Evolutionary conservation across 2,113 vertebrate genomes (phyloP).

Genomic region (Noturus placidus): DNA sequence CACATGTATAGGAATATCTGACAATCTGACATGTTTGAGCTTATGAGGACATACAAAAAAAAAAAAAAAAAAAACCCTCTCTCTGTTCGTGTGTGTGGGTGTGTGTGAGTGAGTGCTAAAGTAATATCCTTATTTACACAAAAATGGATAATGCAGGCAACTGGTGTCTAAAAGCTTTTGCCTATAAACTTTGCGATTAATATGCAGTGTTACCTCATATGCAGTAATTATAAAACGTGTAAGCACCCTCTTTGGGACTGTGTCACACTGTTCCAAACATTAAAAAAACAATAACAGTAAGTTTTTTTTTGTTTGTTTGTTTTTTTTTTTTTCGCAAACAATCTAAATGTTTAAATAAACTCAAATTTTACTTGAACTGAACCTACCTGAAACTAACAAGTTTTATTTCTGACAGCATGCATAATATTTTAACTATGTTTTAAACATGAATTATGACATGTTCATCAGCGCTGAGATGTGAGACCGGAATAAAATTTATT

Average conservation of each 20-base stretch:
- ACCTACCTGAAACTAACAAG: background rate
- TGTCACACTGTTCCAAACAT: background rate
- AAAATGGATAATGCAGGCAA: background rate
- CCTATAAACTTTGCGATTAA: background rate
- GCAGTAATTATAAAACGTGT: background rate
- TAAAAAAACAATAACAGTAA: background rate
- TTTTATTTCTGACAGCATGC: background rate
- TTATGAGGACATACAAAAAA: no score
- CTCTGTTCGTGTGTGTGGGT: background rate
- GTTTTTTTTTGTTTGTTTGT: no score
- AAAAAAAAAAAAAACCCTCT: background rate
- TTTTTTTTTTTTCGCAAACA: background rate
- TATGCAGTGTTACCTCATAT: background rate
- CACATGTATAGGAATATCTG: background rate
- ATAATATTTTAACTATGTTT: background rate
- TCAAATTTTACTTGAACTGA: background rate
- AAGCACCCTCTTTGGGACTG: background rate
- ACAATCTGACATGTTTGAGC: no score
- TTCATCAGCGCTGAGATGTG: background rate
- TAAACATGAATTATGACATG: background rate
- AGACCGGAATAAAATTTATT: background rate
- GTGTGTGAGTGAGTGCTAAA: background rate
- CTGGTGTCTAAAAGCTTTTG: background rate
- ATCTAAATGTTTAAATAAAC: background rate
- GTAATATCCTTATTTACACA: background rate